Evolutionary conservation across 2,113 vertebrate genomes (phyloP), one percentile per base, ranked within the genome.

Genomic region (Hippocampus mohnikei): DNA sequence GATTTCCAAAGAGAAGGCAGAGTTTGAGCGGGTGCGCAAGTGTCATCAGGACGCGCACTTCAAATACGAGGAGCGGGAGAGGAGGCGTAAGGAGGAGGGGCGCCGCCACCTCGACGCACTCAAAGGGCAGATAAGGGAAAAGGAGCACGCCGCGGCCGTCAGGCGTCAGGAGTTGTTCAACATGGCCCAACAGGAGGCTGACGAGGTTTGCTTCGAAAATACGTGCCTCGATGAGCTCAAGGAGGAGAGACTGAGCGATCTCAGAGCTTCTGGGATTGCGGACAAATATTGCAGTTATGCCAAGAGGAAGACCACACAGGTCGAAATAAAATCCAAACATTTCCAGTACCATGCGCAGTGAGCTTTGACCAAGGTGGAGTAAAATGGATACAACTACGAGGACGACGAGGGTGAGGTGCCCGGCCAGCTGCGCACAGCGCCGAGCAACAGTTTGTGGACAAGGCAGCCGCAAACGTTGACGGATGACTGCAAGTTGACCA

Each of bases 161-260:
- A 3, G 13, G 13, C 63, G 12, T 27, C 41, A 8, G 12, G 63
- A 48, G 63, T 27, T 8, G 23, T 13, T 65, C 13, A 1, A 15
- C 42, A 18, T 16, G 8, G 21, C 21, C 16, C 3, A 65, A 27
- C 13, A 25, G n/a, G 13, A 18, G 11, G 8, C n/a, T 9, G 63
- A 65, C 0, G 42, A 65, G 13, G 63, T 27, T 44, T 13, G 16
- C 5, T 13, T 65, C 1, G 16, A 46, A 65, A 25, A 46, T 8
- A 25, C 18, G 16, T 65, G 63, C 42, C 25, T 65, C 13, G 63
- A 65, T 16, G 63, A 65, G 42, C n/a, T 65, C 63, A 65, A 46
- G n/a, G n/a, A 65, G 63, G 63, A 48, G 42, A 46, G 42, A 15
- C 63, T 65, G 6, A 48, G 9, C 12, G 23, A 65, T 5, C 23